Percentiles rank a stretch among this genome's conserved stretches.
Conservation (phyloP, 2,888 invertebrate species). For the Chironomus riparius region DNA sequence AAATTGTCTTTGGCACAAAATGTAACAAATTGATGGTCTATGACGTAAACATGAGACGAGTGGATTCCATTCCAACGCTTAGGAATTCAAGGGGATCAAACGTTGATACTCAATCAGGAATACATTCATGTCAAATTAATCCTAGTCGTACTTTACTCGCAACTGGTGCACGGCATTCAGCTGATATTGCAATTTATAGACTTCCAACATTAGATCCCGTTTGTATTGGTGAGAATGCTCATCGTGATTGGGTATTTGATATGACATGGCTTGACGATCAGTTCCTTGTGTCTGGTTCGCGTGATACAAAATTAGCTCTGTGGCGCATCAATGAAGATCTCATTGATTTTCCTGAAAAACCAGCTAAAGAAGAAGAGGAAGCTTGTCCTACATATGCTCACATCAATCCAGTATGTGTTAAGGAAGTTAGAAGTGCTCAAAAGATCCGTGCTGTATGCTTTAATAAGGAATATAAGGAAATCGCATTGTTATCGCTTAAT, state of each 20-base stretch:
- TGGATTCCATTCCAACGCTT: constrained; percentile 83
- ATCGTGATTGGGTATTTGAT: constrained; percentile 85
- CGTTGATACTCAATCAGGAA: constrained; percentile 63
- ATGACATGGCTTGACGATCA: constrained; percentile 95
- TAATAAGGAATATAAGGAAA: constrained; percentile 74
- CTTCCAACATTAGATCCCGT: constrained; percentile 92
- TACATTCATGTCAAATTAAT: constrained; percentile 90
- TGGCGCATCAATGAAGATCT: constrained; percentile 65
- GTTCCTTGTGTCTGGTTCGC: constrained; percentile 85
- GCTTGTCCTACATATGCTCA: constrained; percentile 45
- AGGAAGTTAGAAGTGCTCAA: constrained; percentile 71
- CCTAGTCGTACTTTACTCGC: constrained; percentile 83
- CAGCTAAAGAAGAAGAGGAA: constrained; percentile 37
- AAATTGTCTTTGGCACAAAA: constrained; percentile 93
- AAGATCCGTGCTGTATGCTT: constrained; percentile 74
- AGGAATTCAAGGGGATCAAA: constrained; percentile 51
- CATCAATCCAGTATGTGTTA: constrained; percentile 59
- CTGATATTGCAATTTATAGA: constrained; percentile 78
- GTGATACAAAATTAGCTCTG: constrained; percentile 82
- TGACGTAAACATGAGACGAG: constrained; percentile 75
- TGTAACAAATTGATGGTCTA: constrained; percentile 72
- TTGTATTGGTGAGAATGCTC: constrained; percentile 83
- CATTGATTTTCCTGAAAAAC: constrained; percentile 37
- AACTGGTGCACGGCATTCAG: constrained; percentile 85
- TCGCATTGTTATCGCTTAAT: constrained; percentile 84